Conservation (phyloP, 2,888 invertebrate genomes). For the Campaea margaritaria region DNA sequence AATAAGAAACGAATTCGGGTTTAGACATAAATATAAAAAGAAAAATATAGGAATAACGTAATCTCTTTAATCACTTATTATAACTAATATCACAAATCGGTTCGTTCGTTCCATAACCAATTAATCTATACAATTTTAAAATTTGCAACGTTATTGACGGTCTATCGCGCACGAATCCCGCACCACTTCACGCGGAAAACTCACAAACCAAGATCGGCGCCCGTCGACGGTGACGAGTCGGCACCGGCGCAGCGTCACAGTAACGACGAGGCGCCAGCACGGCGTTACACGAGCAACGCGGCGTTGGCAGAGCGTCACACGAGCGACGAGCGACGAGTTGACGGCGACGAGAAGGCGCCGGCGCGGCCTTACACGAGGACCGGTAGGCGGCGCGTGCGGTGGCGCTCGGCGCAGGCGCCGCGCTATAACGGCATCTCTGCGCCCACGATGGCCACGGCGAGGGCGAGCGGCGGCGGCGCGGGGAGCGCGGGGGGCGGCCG, state of each 20-base stretch:
- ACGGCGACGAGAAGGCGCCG: neutral
- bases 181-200: no score
- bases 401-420: slow-evolving; percentile 41
- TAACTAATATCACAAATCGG: slow-evolving; percentile 57
- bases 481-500: no score
- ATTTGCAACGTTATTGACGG: slow-evolving; percentile 4
- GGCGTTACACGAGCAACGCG: neutral
- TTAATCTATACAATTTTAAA: slow-evolving; percentile 1
- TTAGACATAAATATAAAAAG: no score
- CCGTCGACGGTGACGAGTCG: no score
- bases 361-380: slow-evolving; percentile 56
- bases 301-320: no score
- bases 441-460: slow-evolving; percentile 52
- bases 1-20: no score
- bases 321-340: neutral
- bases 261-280: no score
- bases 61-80: slow-evolving; percentile 10
- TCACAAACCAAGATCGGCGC: no score
- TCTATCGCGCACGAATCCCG: neutral
- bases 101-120: slow-evolving; percentile 24
- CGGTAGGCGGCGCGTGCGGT: slow-evolving; percentile 44
- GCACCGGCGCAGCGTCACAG: neutral
- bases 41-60: neutral
- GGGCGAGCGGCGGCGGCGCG: slow-evolving; percentile 45
- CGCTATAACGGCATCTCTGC: slow-evolving; percentile 55